Evolutionary conservation across 1,140 invertebrate species (phyloP), one percentile per base, ranked within the genome.

Genomic region (Orchestia grillus): DNA sequence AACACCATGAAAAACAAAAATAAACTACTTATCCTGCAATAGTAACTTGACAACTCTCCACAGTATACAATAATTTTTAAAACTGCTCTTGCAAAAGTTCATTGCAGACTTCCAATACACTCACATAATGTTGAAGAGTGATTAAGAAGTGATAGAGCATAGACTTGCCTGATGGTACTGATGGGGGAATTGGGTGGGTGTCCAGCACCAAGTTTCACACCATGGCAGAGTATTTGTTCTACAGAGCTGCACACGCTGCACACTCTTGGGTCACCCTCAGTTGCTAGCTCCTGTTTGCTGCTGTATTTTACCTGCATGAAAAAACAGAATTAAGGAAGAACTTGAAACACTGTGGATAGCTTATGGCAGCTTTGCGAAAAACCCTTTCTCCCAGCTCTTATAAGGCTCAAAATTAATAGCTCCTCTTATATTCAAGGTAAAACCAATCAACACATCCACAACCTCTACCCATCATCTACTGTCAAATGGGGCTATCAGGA

Each of bases 241-340:
- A 94, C 44, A 44, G 92, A 94, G 92, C 43, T 44, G 40, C 92
- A 94, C 43, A 94, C 92, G 44, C 92, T 94, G 92, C 92, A 23
- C 23, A 94, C 92, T 94, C 92, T 94, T 23, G 44, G 92, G 44
- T 94, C 92, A 44, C 43, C 92, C 44, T 94, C 92, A 94, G 92
- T 94, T 44, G 92, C 92, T 47, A 94, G 44, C 36, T 94, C 92
- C 44, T 94, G 92, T 94, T 94, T 94, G 36, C 44, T 94, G 44
- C 92, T 45, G 44, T 94, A 94, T 45, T 94, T 94, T 42, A 45
- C 44, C 92, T 94, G 92, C 6, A 94, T 6, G 47, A 90, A 42
- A 42, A 42, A 90, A 42, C 23, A 90, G 36, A 16, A 4, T 42
- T 41, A 90, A 44, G 87, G 36, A 87, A 87, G 36, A 41, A 87